Conservation (phyloP, 92 coral and sea anemone species). For the Phenganax subtilis region DNA sequence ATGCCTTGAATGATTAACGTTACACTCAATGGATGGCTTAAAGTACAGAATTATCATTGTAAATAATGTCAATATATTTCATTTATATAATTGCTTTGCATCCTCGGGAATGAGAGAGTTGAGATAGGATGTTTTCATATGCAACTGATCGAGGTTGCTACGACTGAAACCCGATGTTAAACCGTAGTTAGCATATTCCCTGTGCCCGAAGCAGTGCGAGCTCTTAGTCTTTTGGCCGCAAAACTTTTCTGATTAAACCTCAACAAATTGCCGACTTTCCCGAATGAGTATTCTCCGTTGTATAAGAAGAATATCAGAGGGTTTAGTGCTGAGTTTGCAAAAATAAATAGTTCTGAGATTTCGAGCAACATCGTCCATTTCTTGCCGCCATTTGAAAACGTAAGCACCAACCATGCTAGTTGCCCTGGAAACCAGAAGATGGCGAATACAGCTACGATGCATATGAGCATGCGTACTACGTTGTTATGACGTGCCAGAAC, state of each 20-base stretch:
- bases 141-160: background rate
- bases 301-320: constrained; percentile 18
- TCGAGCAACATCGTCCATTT: background rate
- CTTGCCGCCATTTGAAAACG: background rate
- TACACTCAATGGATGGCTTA: too few species aligned
- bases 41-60: too few species aligned
- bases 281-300: constrained; percentile 17
- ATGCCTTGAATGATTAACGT: too few species aligned
- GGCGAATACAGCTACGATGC: constrained; percentile 21
- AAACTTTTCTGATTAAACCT: background rate
- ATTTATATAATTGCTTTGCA: too few species aligned
- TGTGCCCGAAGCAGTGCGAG: background rate
- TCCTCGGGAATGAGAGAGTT: too few species aligned
- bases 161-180: background rate
- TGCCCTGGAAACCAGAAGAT: constrained; percentile 33
- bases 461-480: constrained; percentile 35
- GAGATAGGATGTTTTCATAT: too few species aligned
- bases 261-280: background rate
- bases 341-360: constrained; percentile 1
- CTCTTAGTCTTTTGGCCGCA: background rate
- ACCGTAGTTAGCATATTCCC: constrained; percentile 5
- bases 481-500: constrained; percentile 23
- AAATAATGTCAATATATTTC: too few species aligned
- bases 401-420: constrained; percentile 18
- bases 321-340: constrained; percentile 24